A percentile compares a stretch with the other conserved stretches of the same genome.
Evolutionary conservation across 2,888 invertebrate species (phyloP).

Genomic region (Melinaea menophilus): DNA sequence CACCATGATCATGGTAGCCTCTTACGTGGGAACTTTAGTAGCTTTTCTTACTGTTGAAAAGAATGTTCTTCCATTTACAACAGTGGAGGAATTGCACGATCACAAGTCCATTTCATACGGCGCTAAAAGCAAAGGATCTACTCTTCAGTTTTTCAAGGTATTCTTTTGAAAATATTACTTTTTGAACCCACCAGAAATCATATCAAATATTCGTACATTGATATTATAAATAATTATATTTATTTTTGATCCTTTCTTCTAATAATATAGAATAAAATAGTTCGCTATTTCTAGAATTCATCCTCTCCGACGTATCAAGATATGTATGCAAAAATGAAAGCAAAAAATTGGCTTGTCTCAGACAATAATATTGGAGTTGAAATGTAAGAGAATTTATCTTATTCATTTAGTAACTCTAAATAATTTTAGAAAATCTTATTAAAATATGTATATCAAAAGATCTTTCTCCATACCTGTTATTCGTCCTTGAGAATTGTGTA

Average conservation of each 20-base stretch:
- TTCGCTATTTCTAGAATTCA: slow-evolving; percentile 78
- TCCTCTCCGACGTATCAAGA: slow-evolving; percentile 82
- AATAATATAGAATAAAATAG: slow-evolving; percentile 1
- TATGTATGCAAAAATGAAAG: slow-evolving; percentile 87
- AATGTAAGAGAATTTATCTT: slow-evolving; percentile 47
- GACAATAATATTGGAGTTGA: slow-evolving; percentile 81
- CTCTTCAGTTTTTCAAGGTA: slow-evolving; percentile 91
- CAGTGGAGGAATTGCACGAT: slow-evolving; percentile 88
- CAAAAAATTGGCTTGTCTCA: slow-evolving; percentile 72
- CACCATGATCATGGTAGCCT: slow-evolving; percentile 89
- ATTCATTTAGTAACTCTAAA: not conserved
- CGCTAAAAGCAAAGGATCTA: slow-evolving; percentile 88
- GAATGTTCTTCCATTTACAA: slow-evolving; percentile 82
- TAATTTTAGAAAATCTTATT: not conserved
- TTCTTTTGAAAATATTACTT: not conserved
- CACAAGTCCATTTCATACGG: slow-evolving; percentile 92
- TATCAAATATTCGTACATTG: not conserved
- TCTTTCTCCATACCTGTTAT: not conserved
- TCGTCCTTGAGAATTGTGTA: not conserved
- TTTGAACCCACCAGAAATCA: too few relatives aligned
- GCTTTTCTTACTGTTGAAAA: slow-evolving; percentile 92
- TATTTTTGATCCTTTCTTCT: not conserved
- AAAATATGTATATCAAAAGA: not conserved
- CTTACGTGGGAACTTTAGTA: slow-evolving; percentile 93
- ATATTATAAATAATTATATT: not conserved